These are phyloP conservation scores for Pseudomyrmex cubaensis DNA, from an alignment of 1,140 invertebrate genomes.

Conservation along the genomic window DNA sequence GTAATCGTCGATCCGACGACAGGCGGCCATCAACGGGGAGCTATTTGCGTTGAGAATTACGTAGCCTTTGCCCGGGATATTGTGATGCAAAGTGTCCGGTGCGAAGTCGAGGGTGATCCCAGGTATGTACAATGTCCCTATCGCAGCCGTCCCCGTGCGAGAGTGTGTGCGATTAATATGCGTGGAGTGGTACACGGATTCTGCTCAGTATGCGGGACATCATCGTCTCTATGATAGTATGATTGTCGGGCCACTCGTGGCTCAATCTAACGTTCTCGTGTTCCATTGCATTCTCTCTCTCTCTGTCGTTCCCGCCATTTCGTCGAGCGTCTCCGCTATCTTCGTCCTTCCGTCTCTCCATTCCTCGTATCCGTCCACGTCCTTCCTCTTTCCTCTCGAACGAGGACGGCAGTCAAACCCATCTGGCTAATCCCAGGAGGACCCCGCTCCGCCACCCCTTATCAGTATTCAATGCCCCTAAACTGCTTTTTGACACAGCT, in stretches of 20 bases:
- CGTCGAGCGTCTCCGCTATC: neutral
- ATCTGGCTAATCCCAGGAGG: slow-evolving; percentile 71
- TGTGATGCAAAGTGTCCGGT: slow-evolving; percentile 74
- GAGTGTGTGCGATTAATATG: slow-evolving; percentile 79
- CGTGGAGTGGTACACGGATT: slow-evolving; percentile 63
- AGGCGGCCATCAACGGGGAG: slow-evolving; percentile 11
- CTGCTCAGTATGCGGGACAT: slow-evolving; percentile 79
- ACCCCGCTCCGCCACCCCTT: slow-evolving; percentile 59
- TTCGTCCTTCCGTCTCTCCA: slow-evolving; percentile 3
- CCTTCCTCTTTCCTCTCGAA: slow-evolving; percentile 23
- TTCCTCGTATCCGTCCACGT: slow-evolving; percentile 3
- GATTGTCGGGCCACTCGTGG: slow-evolving; percentile 78
- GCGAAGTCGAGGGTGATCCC: slow-evolving; percentile 34
- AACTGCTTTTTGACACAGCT: slow-evolving; percentile 78
- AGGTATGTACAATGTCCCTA: slow-evolving; percentile 28
- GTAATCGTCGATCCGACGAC: slow-evolving; percentile 14
- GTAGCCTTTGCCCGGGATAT: slow-evolving; percentile 62
- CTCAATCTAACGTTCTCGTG: slow-evolving; percentile 72
- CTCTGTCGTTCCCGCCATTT: neutral
- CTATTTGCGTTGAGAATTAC: slow-evolving; percentile 59
- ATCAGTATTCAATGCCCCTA: slow-evolving; percentile 78
- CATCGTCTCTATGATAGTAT: slow-evolving; percentile 78
- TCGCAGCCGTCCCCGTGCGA: slow-evolving; percentile 59
- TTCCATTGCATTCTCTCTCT: slow-evolving; percentile 24
- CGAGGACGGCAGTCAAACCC: slow-evolving; percentile 50